Base-by-base conservation (phyloP, 2,113 vertebrate genomes). In the Hippocampus barbouri region DNA sequence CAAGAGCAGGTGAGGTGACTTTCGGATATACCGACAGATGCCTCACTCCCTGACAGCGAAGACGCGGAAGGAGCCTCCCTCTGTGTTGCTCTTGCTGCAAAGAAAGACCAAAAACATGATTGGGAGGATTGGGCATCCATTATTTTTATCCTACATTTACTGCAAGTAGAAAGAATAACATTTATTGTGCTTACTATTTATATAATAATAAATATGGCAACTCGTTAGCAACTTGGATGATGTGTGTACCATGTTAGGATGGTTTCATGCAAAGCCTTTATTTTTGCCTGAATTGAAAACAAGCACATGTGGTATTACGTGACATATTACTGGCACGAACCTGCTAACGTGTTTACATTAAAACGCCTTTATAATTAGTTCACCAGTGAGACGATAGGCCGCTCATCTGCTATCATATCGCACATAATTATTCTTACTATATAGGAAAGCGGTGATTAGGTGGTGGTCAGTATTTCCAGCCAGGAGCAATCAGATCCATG, bases 1-100 rank as follows among this genome's bases (percentile, higher is more conserved):
- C 27, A 4, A 77, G 64, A 81, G 77, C 79, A 80, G 77, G 81
- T 77, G 69, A 74, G 81, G 66, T 66, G 81, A 81, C 74, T 75
- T 77, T 64, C 49, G 65, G 74, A 79, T 53, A 56, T 79, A 21
- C 66, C 38, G 65, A 40, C 64, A 8, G 45, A 69, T 41, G 77
- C 41, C 66, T 92, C 88, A 93, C 87, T 87, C 83, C 83, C 89
- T 87, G 69, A 91, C 91, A 8, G 89, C 63, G 38, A 94, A 93
- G 61, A 92, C 70, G 45, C 91, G 86, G 83, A 93, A 93, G 7
- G 93, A 90, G 34, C 83, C 85, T 27, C 93, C 93, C 5, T 93
- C 90, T 54, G 71, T 65, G 80, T 85, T 88, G 79, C 85, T 86
- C 80, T 88, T 91, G 83, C 93, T 94, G 85, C 16, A 85, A 38